These are phyloP conservation scores for Sternarchorhynchus goeldii DNA, from an alignment of 2,797 vertebrate species.

Conservation along the genomic window DNA sequence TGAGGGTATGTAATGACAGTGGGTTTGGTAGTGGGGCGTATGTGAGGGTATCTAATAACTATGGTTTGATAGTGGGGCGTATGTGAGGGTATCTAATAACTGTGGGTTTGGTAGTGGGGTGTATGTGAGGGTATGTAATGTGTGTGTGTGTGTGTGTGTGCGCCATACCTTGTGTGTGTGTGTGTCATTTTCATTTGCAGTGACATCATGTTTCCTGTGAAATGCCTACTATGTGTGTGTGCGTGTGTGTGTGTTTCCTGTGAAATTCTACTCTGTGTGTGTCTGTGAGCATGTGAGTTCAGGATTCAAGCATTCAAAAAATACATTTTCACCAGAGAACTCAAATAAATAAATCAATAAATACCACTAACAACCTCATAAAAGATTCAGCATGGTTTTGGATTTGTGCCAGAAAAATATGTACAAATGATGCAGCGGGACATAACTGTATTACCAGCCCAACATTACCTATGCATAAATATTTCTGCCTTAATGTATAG, in stretches of 20 bases:
- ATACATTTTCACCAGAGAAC: background rate
- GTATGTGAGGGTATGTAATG: background rate
- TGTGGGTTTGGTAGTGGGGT: background rate
- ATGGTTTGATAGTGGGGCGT: no score
- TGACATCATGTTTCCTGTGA: constrained; percentile 5
- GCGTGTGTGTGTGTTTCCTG: background rate
- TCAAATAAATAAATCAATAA: background rate
- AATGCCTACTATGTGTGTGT: background rate
- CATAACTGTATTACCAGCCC: no score
- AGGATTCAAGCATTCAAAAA: background rate
- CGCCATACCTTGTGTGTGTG: background rate
- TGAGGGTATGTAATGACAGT: no score
- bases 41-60: no score
- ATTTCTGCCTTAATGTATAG: no score
- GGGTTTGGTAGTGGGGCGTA: no score
- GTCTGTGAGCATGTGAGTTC: constrained; percentile 13
- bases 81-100: no score
- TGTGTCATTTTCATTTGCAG: background rate
- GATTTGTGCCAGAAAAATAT: no score
- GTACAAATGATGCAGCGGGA: no score
- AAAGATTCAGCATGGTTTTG: no score
- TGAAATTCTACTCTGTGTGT: constrained; percentile 2
- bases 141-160: constrained; percentile 4
- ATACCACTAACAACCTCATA: no score
- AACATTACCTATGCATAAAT: no score